Percentiles rank a stretch among this genome's conserved stretches.
phyloP scores from a whole-genome alignment of 2,797 vertebrate species.

The Forpus xanthops region DNA sequence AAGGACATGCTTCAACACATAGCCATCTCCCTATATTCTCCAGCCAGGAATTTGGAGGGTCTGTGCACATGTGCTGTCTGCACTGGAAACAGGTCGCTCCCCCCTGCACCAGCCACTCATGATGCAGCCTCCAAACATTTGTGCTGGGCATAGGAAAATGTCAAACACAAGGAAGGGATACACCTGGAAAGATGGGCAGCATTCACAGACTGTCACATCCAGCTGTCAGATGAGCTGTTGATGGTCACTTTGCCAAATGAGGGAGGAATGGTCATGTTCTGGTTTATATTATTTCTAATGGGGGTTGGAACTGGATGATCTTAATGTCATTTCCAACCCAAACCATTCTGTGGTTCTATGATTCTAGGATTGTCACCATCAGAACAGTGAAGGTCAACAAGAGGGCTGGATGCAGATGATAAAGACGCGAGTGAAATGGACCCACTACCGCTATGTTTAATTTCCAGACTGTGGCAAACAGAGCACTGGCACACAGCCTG shows the following conservation, averaged over 20 bases:
- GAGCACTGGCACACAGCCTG: not conserved
- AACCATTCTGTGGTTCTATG: not conserved
- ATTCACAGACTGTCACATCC: rapidly evolving
- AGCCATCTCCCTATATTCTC: not conserved
- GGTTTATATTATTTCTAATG: not conserved
- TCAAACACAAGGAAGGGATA: not conserved
- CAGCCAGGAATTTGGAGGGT: not conserved
- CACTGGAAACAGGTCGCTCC: not conserved
- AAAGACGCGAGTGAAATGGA: not conserved
- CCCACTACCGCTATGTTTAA: not conserved
- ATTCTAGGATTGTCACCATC: not conserved
- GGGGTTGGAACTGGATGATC: not conserved
- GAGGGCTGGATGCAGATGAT: not conserved
- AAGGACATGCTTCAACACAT: not conserved
- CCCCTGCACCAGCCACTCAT: not conserved
- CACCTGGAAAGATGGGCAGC: not conserved
- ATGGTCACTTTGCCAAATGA: not conserved
- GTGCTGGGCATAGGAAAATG: not conserved
- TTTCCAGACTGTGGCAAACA: not conserved
- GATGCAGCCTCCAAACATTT: not conserved
- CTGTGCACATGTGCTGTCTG: not conserved
- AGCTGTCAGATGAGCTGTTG: not conserved
- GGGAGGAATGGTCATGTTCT: not conserved
- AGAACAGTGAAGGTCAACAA: not conserved
- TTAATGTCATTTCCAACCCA: not conserved